A percentile compares a stretch with the other conserved stretches of the same genome.
phyloP scores from a whole-genome alignment of 2,113 vertebrate species.

The Apistogramma diplotaenia region DNA sequence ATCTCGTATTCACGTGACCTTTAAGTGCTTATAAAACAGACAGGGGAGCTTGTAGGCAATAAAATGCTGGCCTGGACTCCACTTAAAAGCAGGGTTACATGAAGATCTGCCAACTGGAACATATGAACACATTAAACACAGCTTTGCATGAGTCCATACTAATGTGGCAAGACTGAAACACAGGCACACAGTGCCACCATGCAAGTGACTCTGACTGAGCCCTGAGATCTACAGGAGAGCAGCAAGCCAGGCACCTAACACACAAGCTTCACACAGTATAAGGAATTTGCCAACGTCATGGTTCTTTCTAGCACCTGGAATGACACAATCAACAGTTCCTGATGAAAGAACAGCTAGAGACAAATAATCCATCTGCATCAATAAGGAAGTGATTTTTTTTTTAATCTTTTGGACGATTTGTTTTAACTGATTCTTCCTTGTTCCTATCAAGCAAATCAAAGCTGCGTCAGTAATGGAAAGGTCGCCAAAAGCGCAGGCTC shows the following conservation, averaged over 20 bases:
- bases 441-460: neutral
- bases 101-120: conserved; percentile 8
- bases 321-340: neutral
- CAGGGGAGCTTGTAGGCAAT: neutral
- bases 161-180: neutral
- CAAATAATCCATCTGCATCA: neutral
- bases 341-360: neutral
- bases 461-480: neutral
- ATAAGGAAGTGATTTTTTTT: neutral
- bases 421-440: neutral
- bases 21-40: conserved; percentile 10
- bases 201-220: conserved; percentile 6
- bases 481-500: neutral
- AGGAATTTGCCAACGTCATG: neutral
- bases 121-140: conserved; percentile 23
- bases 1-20: conserved; percentile 5
- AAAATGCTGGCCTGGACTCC: neutral
- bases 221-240: neutral
- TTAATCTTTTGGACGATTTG: neutral
- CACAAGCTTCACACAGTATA: neutral
- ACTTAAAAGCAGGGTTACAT: conserved; percentile 21
- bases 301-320: neutral
- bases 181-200: neutral
- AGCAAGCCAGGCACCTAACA: neutral
- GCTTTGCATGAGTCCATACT: neutral